Base-by-base conservation (phyloP, 2,113 vertebrate species). In the Polypterus bichir region DNA sequence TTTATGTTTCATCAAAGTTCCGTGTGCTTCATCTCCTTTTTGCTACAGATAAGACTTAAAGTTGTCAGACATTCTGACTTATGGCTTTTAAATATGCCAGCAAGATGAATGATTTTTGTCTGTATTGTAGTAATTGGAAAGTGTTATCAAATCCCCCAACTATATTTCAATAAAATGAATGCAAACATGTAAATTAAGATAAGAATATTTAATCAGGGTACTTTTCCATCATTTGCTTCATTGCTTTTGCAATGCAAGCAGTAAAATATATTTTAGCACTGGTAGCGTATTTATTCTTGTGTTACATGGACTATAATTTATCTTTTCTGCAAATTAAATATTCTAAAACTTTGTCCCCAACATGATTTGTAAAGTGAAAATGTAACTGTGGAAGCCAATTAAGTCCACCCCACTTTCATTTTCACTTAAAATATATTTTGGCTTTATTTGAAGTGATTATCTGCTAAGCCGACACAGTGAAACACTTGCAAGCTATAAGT, bases 61-160 rank as follows among this genome's bases (percentile, higher is more conserved):
- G 79, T 81, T 84, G 84, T 86, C 84, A 79, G 71, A 85, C 83
- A 85, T 83, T 82, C 83, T 86, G 86, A 86, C 85, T 51, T 51
- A 51, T 7, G 9, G 6, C 6, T 51, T 51, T 7, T 9, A 51
- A 9, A 6, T 7, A 48, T 72, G 79, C 76, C 77, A 80, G 78
- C 63, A 74, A 86, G 84, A 86, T 81, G 80, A 83, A 84, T 81
- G 65, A 60, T 75, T 74, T 79, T 74, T 81, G 81, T 85, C 81
- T 85, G 80, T 83, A 80, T 79, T 74, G 62, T 65, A 68, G 78
- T 88, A 78, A 84, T 85, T 81, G 77, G 65, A 66, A 77, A 55
- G 9, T n/a, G 46, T 75, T 81, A 78, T 78, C 72, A 79, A 80
- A 76, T 72, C 74, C 73, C 69, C 6, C 76, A 72, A 77, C 78